Conservation (phyloP, 35 echinoderm and acorn worm genomes). For the Hemicentrotus pulcherrimus region DNA sequence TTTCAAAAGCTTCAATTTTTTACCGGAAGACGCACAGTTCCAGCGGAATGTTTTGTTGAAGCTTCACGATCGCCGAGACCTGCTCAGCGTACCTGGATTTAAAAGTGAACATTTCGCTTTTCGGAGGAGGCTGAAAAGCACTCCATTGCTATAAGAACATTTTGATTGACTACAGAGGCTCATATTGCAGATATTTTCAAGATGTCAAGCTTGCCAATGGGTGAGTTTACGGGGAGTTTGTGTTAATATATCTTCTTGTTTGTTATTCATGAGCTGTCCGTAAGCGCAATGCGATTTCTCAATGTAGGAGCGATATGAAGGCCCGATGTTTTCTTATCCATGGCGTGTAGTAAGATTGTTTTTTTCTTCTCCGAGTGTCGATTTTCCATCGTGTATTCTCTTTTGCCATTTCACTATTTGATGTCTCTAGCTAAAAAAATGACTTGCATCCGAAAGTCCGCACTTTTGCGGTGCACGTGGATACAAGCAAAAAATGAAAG, state of each 20-base stretch:
- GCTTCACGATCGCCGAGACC: constrained; percentile 50
- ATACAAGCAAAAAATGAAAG: constrained; percentile 43
- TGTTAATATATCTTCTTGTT: constrained; percentile 54
- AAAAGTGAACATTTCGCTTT: constrained; percentile 50
- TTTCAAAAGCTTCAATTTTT: constrained; percentile 17
- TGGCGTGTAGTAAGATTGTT: constrained; percentile 39
- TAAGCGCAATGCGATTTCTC: constrained; percentile 39
- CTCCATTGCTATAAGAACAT: constrained; percentile 12
- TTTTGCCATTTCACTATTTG: constrained; percentile 36
- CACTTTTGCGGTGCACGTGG: constrained; percentile 54
- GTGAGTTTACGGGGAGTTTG: constrained; percentile 46
- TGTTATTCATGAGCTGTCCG: constrained; percentile 57
- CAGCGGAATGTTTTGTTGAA: constrained; percentile 57
- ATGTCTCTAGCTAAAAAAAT: constrained; percentile 30
- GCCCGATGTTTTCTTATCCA: constrained; percentile 52
- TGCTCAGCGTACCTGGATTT: constrained; percentile 48
- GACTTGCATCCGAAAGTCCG: constrained; percentile 49
- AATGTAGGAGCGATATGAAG: constrained; percentile 52
- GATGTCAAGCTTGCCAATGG: constrained; percentile 55
- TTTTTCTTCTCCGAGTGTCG: constrained; percentile 35
- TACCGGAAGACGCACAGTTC: constrained; percentile 52
- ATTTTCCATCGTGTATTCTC: constrained; percentile 22
- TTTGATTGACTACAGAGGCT: constrained; percentile 41
- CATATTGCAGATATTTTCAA: constrained; percentile 23
- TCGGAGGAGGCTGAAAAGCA: constrained; percentile 47